Evolutionary conservation across 2,888 invertebrate species (phyloP).

Genomic region (Macaria liturata): DNA sequence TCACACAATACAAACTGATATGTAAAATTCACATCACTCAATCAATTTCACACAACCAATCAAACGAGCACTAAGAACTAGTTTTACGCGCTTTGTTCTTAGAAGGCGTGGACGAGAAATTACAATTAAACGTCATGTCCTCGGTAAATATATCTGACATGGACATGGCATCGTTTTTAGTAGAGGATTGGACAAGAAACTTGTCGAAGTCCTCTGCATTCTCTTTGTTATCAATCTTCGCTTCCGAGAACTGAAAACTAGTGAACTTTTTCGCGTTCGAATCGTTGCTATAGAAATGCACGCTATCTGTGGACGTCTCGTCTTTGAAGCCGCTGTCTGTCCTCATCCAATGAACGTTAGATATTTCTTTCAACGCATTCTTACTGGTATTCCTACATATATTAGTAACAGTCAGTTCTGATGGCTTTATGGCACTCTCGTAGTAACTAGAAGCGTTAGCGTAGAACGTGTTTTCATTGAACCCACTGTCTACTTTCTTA

Average conservation of each 20-base stretch:
- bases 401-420: conserved; percentile 71
- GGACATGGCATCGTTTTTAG: conserved; percentile 66
- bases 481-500: conserved; percentile 73
- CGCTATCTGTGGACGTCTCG: conserved; percentile 67
- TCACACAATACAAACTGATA: no score
- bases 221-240: conserved; percentile 63
- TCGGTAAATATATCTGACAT: conserved; percentile 75
- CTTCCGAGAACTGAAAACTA: conserved; percentile 56
- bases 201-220: conserved; percentile 63
- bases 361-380: conserved; percentile 68
- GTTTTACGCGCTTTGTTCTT: conserved; percentile 70
- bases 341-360: conserved; percentile 76
- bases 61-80: conserved; percentile 42
- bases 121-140: conserved; percentile 73
- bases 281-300: conserved; percentile 62
- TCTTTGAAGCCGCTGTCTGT: conserved; percentile 78
- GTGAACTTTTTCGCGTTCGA: conserved; percentile 48
- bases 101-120: conserved; percentile 77
- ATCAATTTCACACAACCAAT: neutral
- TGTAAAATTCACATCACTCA: no score
- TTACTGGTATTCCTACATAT: conserved; percentile 50
- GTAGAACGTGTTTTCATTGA: conserved; percentile 73
- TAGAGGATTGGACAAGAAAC: conserved; percentile 52
- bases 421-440: conserved; percentile 79
- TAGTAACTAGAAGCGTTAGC: conserved; percentile 74